phyloP scores from a whole-genome alignment of 2,888 invertebrate species.

The Conchocele bisecta region DNA sequence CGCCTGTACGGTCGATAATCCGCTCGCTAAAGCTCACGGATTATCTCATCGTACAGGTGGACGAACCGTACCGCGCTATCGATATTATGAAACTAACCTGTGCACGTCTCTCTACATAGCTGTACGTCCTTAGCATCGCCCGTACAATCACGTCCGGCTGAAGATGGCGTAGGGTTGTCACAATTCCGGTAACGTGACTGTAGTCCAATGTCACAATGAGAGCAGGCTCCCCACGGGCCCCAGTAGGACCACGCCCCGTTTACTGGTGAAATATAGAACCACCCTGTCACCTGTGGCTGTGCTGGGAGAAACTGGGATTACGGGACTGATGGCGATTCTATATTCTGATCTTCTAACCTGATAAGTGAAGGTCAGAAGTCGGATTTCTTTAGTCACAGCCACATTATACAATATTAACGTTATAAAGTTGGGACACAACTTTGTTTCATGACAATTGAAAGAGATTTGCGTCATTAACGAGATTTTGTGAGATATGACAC shows the following conservation, averaged over 20 bases:
- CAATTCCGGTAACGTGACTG: slow-evolving; percentile 40
- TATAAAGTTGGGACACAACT: no score
- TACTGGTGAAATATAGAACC: slow-evolving; percentile 7
- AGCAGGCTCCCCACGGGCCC: slow-evolving; percentile 37
- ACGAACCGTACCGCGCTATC: no score
- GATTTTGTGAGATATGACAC: no score
- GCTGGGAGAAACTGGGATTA: background rate
- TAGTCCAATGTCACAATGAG: no score
- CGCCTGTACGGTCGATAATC: no score
- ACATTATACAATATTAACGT: no score
- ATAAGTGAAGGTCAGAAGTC: background rate
- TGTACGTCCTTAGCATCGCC: slow-evolving; percentile 51
- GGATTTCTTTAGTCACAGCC: no score
- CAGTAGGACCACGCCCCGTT: slow-evolving; percentile 46
- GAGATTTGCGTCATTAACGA: no score
- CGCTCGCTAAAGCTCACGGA: no score
- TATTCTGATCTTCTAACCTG: background rate
- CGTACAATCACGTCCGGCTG: slow-evolving; percentile 42
- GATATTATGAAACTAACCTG: slow-evolving; percentile 7
- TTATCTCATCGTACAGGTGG: no score
- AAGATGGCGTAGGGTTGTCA: slow-evolving; percentile 41
- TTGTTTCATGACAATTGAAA: no score
- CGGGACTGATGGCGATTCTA: background rate
- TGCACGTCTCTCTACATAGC: slow-evolving; percentile 30
- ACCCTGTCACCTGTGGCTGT: background rate